Evolutionary conservation across 2,113 vertebrate genomes (phyloP).

Genomic region (Paramormyrops kingsleyae): DNA sequence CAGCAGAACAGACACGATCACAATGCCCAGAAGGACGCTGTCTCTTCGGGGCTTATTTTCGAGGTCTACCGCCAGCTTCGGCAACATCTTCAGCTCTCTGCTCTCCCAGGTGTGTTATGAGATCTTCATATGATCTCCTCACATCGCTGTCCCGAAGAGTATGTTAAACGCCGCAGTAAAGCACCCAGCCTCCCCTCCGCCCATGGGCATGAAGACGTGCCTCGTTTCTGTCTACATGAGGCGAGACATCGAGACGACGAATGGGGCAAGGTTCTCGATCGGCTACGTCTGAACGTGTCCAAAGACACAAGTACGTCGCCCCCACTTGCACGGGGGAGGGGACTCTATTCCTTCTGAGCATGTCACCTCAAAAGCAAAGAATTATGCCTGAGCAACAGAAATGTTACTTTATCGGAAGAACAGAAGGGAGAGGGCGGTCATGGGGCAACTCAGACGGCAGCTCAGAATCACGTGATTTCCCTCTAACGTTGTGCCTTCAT

Average conservation of each 20-base stretch:
- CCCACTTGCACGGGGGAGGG: neutral
- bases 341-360: neutral
- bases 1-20: neutral
- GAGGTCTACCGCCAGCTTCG: neutral
- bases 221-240: neutral
- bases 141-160: neutral
- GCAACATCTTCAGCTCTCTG: neutral
- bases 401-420: neutral
- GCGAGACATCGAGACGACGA: neutral
- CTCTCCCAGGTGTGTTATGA: neutral
- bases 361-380: neutral
- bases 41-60: constrained; percentile 5
- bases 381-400: neutral
- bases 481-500: neutral
- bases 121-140: neutral
- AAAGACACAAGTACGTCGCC: neutral
- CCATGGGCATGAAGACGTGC: neutral
- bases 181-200: neutral
- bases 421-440: neutral
- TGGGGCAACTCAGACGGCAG: neutral
- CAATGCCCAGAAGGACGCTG: neutral
- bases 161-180: neutral
- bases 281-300: neutral
- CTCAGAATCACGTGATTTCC: neutral
- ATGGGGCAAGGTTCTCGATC: neutral